Evolutionary conservation across 1,140 invertebrate species (phyloP), one percentile per base, ranked within the genome.

Genomic region (Lysiphlebus fabarum): DNA sequence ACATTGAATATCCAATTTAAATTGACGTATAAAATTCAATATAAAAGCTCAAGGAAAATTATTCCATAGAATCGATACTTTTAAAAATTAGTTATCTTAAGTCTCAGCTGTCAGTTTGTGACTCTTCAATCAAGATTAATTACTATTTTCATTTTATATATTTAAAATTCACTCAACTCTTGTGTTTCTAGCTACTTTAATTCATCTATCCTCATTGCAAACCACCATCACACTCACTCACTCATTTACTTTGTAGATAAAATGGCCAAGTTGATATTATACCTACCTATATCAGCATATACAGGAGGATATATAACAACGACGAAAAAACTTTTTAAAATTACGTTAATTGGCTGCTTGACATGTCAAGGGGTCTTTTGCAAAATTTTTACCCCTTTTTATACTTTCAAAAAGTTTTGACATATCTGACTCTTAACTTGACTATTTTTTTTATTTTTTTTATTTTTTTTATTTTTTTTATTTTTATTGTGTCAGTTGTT

Each of bases 41-140:
- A 26, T 26, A 26, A 26, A 26, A 26, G 4, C 17, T 26, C 4
- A 4, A 26, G 47, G 26, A 12, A 9, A 26, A n/a, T 14, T 10
- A n/a, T 50, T 34, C 48, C 7, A 40, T 49, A n/a, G 38, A 58
- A 50, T 58, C 48, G 38, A 50, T 50, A 58, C 14, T 50, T 58
- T 49, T 49, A 8, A 9, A 58, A 58, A 51, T 34, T 58, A 50
- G 38, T 41, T 51, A 37, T 51, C 34, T 51, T 38, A 1, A 37
- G 49, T 12, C 49, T 51, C 49, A 36, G 37, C 49, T 51, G 26
- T 8, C 34, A 51, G 37, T 12, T 34, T 57, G 56, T 51, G 17
- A n/a, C 56, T 50, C 56, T 43, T 50, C 48, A 58, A 58, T 58
- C 47, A 58, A 51, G 56, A 58, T 58, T 58, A 58, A 58, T 58